Percentiles rank a stretch among this genome's conserved stretches.
Conservation (phyloP, 2,113 vertebrate species). For the Caloenas nicobarica region DNA sequence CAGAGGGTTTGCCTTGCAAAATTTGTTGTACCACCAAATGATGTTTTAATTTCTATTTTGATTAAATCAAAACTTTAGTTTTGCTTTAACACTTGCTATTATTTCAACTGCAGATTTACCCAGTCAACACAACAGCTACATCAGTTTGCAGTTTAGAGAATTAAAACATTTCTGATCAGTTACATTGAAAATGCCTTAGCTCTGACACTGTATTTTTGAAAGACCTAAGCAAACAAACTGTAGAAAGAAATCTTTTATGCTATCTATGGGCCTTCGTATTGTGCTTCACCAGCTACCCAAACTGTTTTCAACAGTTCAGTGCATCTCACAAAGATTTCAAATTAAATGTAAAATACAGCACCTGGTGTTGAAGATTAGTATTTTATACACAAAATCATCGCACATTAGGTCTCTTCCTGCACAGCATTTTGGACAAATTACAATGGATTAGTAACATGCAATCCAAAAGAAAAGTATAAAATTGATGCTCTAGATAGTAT, state of each 20-base stretch:
- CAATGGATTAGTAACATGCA: not conserved
- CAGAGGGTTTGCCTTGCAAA: not conserved
- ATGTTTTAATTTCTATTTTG: not conserved
- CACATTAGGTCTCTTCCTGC: not conserved
- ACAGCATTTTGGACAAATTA: slow-evolving; percentile 28
- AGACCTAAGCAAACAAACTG: not conserved
- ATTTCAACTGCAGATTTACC: not conserved
- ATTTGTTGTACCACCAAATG: not conserved
- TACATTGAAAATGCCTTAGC: not conserved
- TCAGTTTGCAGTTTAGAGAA: not conserved
- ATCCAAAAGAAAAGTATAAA: not conserved
- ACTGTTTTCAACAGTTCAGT: slow-evolving; percentile 23
- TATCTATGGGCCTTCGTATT: not conserved
- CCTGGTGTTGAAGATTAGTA: not conserved
- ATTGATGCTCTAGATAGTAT: not conserved
- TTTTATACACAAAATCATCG: not conserved
- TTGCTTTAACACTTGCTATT: not conserved
- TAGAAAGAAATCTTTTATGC: not conserved
- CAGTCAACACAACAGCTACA: not conserved
- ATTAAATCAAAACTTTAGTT: not conserved
- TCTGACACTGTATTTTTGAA: not conserved
- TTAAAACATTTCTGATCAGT: not conserved
- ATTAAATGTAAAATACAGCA: slow-evolving; percentile 31
- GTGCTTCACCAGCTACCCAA: not conserved
- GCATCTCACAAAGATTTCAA: not conserved